Percentiles rank a stretch among this genome's conserved stretches.
Conservation (phyloP, 1,140 invertebrate species). For the Drosophila dunni region DNA sequence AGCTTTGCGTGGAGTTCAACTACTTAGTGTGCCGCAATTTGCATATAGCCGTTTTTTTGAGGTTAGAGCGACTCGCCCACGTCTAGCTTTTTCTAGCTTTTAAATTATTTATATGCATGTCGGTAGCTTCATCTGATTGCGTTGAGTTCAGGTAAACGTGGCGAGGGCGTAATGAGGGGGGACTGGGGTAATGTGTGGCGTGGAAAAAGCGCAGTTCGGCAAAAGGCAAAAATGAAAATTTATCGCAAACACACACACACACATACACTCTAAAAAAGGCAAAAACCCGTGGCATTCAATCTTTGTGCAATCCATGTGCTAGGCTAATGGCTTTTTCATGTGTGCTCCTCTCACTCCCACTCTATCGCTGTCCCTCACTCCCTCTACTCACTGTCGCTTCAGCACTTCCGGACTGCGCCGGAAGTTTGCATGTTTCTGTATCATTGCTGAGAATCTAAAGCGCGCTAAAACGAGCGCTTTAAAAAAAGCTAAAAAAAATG, state of each 20-base stretch:
- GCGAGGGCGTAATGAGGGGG: neutral
- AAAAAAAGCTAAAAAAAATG: conserved; percentile 40
- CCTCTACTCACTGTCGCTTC: conserved; percentile 3
- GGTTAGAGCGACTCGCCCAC: conserved; percentile 10
- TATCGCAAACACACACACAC: conserved; percentile 67
- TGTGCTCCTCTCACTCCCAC: conserved; percentile 26
- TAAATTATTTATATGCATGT: conserved; percentile 73
- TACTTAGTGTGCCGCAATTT: conserved; percentile 54
- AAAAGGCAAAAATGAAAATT: conserved; percentile 70
- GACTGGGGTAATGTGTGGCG: neutral
- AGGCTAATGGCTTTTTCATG: conserved; percentile 73
- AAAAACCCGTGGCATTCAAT: conserved; percentile 47
- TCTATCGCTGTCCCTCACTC: conserved; percentile 29
- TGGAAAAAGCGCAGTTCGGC: conserved; percentile 71
- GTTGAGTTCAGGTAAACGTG: neutral
- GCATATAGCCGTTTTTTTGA: conserved; percentile 6
- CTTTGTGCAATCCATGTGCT: conserved; percentile 28
- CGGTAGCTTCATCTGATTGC: conserved; percentile 71
- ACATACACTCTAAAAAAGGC: conserved; percentile 55
- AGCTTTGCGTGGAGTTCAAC: conserved; percentile 1
- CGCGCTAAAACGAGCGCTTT: conserved; percentile 74
- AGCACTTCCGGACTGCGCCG: conserved; percentile 36
- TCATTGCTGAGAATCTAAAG: conserved; percentile 76
- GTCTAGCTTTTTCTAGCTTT: conserved; percentile 60
- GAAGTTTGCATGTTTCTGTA: conserved; percentile 81